These are phyloP conservation scores for Pemphigus obesinymphae DNA, from an alignment of 1,140 invertebrate species.

Conservation along the genomic window DNA sequence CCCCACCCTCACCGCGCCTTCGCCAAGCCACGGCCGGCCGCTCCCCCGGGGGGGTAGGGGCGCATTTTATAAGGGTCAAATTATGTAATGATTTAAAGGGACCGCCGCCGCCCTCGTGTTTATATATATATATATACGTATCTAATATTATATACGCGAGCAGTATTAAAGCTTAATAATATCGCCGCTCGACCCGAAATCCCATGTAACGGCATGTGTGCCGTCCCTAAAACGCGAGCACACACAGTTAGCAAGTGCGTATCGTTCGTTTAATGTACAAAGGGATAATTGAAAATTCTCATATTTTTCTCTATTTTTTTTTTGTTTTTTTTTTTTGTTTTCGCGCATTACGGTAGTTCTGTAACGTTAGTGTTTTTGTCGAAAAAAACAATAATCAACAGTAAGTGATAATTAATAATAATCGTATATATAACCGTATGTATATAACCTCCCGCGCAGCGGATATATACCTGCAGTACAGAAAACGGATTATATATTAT, in stretches of 20 bases:
- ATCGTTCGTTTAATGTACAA: neutral
- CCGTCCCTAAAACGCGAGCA: neutral
- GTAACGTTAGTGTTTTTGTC: neutral
- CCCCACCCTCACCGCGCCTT: neutral
- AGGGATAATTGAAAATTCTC: constrained; percentile 6
- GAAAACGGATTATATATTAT: too few species aligned
- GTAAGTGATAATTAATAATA: neutral
- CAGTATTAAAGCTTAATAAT: constrained; percentile 32
- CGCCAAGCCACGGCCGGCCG: neutral
- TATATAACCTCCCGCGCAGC: too few species aligned
- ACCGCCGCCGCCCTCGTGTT: neutral
- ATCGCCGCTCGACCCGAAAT: constrained; percentile 15
- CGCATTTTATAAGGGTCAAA: constrained; percentile 30
- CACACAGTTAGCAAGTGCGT: neutral
- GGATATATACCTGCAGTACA: too few species aligned
- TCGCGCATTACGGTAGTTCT: neutral
- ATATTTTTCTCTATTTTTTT: neutral
- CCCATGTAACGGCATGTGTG: constrained; percentile 16
- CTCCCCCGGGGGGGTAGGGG: neutral
- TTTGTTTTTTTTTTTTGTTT: neutral
- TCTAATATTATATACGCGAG: too few species aligned
- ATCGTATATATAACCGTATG: neutral
- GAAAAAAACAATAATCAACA: neutral
- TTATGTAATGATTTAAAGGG: constrained; percentile 37
- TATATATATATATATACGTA: neutral